Evolutionary conservation across 37 sponge, comb jelly and placozoan species (phyloP), one percentile per base, ranked within the genome.

Genomic region (Beroe forskalii): DNA sequence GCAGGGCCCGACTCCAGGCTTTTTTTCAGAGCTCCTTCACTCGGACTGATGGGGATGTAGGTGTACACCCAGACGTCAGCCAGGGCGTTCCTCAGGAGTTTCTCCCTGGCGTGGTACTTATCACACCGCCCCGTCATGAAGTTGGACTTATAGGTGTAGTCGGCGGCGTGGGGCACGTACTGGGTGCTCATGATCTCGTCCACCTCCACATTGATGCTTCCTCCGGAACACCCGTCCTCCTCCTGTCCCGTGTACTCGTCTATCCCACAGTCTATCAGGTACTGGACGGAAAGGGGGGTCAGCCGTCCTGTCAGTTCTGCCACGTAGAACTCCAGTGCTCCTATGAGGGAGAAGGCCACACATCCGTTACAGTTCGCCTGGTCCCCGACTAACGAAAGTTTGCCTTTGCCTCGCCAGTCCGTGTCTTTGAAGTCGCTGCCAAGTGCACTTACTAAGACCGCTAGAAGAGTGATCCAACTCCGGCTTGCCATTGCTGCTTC

Each of bases 11-110:
- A 12, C 12, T 48, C 55, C 55, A 48, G 55, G 12, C 12, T 12
- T 12, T 48, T 48, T 12, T 12, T 6, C 55, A 48, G 55, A 6
- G 55, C 55, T 12, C 12, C 55, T 12, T 6, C 12, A 12, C 12
- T 48, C 55, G 6, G 55, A 12, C 55, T 48, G 6, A 48, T 48
- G 1, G 55, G 86, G n/a, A 30, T 44, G 86, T 80, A 80, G 28
- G 28, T 43, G n/a, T 33, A 80, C 55, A 80, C 55, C 86, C 86
- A 80, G 30, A 80, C 55, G 40, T 80, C 86, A 24, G 86, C 44
- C 4, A 80, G 86, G n/a, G 86, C 86, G 30, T 80, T 80, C 86
- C 86, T 80, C 55, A 64, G 66, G 3, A 27, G 17, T 23, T 64
- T 64, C 24, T 64, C 66, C 31, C 31, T 27, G 31, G 66, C 66